phyloP scores from a whole-genome alignment of 2,797 vertebrate genomes.

The Enteromius anoplus region DNA sequence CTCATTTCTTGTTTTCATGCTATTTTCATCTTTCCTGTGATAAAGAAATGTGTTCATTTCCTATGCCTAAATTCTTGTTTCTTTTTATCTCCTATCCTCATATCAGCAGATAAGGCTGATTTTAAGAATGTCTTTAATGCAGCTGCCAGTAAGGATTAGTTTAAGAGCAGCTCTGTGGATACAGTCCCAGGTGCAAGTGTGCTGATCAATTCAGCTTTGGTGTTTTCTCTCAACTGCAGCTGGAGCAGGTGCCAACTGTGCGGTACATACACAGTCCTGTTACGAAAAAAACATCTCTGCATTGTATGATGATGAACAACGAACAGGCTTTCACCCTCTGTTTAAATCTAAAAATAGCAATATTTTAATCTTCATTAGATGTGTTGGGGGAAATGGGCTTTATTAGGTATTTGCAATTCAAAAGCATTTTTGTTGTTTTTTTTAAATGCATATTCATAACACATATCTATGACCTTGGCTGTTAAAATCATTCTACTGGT shows the following conservation, averaged over 20 bases:
- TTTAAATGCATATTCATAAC: background rate
- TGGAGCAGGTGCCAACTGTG: constrained; percentile 31
- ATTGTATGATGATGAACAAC: background rate
- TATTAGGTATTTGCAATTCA: constrained; percentile 1
- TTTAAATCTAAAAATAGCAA: constrained; percentile 17
- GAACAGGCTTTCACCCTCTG: background rate
- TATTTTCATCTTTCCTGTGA: background rate
- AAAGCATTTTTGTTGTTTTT: background rate
- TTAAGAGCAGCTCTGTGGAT: constrained; percentile 39
- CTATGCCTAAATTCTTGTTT: constrained; percentile 5
- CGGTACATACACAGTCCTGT: background rate
- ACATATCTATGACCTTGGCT: background rate
- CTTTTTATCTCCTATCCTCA: constrained; percentile 13
- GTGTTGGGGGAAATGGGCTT: background rate
- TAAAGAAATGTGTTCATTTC: background rate
- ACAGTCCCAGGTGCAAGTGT: constrained; percentile 40
- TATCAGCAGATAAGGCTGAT: background rate
- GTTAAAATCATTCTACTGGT: background rate
- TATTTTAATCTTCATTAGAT: background rate
- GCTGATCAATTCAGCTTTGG: constrained; percentile 47
- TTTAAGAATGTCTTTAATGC: constrained; percentile 16
- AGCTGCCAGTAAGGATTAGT: constrained; percentile 27
- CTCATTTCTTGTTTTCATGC: background rate
- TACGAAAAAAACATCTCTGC: constrained; percentile 1
- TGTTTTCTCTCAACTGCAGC: constrained; percentile 36